Evolutionary conservation across 2,888 invertebrate species (phyloP), one percentile per base, ranked within the genome.

Genomic region (Epirrhoe alternata): DNA sequence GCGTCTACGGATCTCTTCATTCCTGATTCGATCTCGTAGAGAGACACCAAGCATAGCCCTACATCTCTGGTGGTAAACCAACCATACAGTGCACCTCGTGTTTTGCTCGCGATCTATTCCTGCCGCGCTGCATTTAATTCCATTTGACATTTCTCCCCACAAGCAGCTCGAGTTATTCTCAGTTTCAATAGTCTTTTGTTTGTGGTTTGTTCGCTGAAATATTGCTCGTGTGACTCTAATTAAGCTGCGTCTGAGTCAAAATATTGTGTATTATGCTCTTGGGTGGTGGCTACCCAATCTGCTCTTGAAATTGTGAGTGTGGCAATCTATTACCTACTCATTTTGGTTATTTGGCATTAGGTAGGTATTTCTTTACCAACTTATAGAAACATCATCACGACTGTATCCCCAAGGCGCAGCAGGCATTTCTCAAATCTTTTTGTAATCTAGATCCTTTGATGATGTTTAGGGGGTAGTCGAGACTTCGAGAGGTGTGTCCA

Each of bases 101-200:
- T 58, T 38, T 77, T 79, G 73, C 71, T 81, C 76, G 72, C 76
- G 71, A 68, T 77, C 81, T 83, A 77, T 80, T 80, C 72, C 68
- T 68, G 76, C 69, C 63, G 64, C 66, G 68, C 64, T 61, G 54
- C 54, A 62, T 66, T 68, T 76, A 74, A 79, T 79, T 76, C 77
- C 80, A 74, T 78, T 78, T 83, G 76, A 75, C 77, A 80, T 76
- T 77, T 68, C 73, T 71, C 70, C 67, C 59, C 49, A 53, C 58
- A 52, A 45, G 16, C 42, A 8, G 49, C 47, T 42, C n/a, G 50
- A 50, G 62, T 33, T 66, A 66, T 66, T 66, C 62, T 59, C 17
- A 55, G 55, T 55, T 54, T 50, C 38, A 55, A 59, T 59, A 45
- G 42, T 59, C 50, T 62, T 61, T 53, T 61, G 42, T 66, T 59